Conservation (phyloP, 2,888 invertebrate genomes). For the Philonicus albiceps region DNA sequence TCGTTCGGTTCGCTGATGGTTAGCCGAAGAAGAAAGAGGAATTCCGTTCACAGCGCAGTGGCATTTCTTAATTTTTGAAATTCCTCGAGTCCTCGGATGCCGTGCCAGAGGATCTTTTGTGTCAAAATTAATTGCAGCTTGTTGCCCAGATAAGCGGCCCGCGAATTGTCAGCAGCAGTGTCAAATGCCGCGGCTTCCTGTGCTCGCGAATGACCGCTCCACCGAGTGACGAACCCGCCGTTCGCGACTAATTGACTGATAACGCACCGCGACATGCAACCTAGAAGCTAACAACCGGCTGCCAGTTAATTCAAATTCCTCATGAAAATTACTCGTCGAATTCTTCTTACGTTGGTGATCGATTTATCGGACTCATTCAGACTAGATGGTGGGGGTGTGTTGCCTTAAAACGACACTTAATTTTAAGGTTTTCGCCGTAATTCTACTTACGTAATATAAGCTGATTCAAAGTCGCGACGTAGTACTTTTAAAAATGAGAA, state of each 20-base stretch:
- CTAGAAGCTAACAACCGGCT: background rate
- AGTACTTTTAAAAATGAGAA: no score
- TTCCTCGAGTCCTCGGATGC: conserved; percentile 25
- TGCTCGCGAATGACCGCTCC: background rate
- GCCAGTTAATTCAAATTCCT: background rate
- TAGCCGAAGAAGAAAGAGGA: background rate
- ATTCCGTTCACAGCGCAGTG: conserved; percentile 22
- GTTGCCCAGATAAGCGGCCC: conserved; percentile 29
- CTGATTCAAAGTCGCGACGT: no score
- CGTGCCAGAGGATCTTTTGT: conserved; percentile 39
- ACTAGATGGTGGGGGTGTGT: background rate
- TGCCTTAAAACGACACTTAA: background rate
- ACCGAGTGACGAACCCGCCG: conserved; percentile 7
- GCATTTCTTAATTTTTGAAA: conserved; percentile 39
- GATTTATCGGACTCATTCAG: background rate
- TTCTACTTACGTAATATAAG: no score
- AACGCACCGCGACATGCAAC: conserved; percentile 24
- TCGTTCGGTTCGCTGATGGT: background rate
- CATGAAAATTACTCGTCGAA: background rate
- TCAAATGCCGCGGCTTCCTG: background rate
- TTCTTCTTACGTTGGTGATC: background rate
- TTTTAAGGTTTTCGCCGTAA: no score
- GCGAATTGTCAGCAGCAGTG: background rate
- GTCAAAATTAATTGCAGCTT: conserved; percentile 40
- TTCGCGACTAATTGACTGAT: conserved; percentile 16